These are phyloP conservation scores for Dolichotis patagonum DNA, from an alignment of 2,113 vertebrate genomes.

Conservation along the genomic window DNA sequence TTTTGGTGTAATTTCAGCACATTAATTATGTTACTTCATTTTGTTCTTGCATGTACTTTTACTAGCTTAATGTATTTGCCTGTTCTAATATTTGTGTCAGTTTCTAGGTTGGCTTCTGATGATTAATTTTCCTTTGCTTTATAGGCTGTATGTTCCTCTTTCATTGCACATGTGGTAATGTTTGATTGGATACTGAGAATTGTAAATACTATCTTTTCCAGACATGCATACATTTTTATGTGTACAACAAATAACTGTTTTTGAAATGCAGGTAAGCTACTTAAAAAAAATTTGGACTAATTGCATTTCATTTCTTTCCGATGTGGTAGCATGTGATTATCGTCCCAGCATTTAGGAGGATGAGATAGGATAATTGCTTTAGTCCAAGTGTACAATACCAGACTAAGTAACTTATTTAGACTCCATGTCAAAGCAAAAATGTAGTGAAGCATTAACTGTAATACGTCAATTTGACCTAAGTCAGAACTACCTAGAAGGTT, in stretches of 20 bases:
- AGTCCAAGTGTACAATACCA: neutral
- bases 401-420: neutral
- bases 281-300: slow-evolving; percentile 2
- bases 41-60: neutral
- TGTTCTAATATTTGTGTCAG: neutral
- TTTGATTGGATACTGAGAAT: neutral
- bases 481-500: neutral
- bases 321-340: neutral
- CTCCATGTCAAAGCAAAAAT: neutral
- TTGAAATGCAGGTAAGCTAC: neutral
- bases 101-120: neutral
- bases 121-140: neutral
- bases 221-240: neutral
- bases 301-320: neutral
- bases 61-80: neutral
- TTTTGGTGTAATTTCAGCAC: neutral
- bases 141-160: neutral
- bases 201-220: neutral
- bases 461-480: neutral
- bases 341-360: neutral
- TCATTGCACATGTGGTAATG: neutral
- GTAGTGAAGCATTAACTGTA: neutral
- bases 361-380: neutral
- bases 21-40: neutral
- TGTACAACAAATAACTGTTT: neutral